phyloP scores from a whole-genome alignment of 2,888 invertebrate genomes.

The Mellilla xanthometata region DNA sequence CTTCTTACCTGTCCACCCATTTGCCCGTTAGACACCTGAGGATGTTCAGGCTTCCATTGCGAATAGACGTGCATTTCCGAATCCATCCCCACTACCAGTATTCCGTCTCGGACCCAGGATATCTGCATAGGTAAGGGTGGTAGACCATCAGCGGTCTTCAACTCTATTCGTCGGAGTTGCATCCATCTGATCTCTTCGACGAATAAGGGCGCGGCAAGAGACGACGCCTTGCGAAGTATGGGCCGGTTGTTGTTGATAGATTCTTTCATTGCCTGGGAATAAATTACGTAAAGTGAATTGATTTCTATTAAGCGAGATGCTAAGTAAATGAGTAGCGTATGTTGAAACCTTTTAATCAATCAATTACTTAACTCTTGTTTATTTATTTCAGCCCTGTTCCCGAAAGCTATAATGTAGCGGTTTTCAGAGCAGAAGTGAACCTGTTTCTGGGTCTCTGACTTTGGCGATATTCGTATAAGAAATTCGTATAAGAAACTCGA shows the following conservation, averaged over 20 bases:
- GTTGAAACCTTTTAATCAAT: no score
- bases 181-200: constrained; percentile 98
- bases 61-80: constrained; percentile 99
- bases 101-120: constrained; percentile 99
- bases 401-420: no score
- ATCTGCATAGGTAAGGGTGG: constrained; percentile 99
- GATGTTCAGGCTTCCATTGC: constrained; percentile 94
- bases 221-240: constrained; percentile 94
- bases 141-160: constrained; percentile 96
- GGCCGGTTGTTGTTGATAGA: constrained; percentile 92
- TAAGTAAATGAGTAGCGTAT: no score
- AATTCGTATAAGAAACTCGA: no score
- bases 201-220: constrained; percentile 93
- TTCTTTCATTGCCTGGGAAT: constrained; percentile 88
- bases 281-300: no score
- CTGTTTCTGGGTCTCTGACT: no score
- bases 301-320: no score
- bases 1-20: constrained; percentile 51
- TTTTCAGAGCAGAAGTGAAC: no score
- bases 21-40: constrained; percentile 50
- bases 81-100: constrained; percentile 99
- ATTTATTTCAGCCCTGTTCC: no score
- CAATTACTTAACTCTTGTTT: no score
- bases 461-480: no score
- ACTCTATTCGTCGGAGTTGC: constrained; percentile 94